Evolutionary conservation across 2,888 invertebrate species (phyloP).

Genomic region (Anarsia innoxiella): DNA sequence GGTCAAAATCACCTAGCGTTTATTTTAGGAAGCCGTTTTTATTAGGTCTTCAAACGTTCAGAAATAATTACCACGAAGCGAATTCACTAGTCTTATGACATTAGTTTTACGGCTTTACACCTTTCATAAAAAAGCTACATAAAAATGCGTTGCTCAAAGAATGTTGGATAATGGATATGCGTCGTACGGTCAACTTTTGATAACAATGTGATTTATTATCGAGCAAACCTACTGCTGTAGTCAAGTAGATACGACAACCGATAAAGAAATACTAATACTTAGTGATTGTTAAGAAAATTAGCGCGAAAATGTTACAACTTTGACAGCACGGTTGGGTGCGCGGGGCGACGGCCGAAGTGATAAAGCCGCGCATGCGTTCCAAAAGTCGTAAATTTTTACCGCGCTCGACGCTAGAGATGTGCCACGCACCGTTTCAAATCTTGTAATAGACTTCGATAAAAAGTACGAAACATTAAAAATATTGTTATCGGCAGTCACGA

Average conservation of each 20-base stretch:
- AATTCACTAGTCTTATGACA: slow-evolving; percentile 12
- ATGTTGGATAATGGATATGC: slow-evolving; percentile 19
- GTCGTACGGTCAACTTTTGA: background rate
- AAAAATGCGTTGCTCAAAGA: slow-evolving; percentile 17
- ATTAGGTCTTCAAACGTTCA: slow-evolving; percentile 22
- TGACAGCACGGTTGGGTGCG: slow-evolving; percentile 21
- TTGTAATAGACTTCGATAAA: slow-evolving; percentile 19
- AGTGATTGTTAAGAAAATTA: no score
- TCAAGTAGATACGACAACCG: slow-evolving; percentile 16
- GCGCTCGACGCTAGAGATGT: slow-evolving; percentile 32
- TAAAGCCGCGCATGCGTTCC: slow-evolving; percentile 33
- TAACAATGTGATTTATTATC: slow-evolving; percentile 28
- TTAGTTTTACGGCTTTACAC: background rate
- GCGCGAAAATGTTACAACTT: slow-evolving; percentile 48
- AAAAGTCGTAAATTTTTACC: slow-evolving; percentile 34
- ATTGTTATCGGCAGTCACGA: slow-evolving; percentile 20
- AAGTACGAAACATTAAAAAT: slow-evolving; percentile 10
- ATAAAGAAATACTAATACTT: no score
- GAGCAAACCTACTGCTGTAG: slow-evolving; percentile 20
- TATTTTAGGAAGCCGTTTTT: slow-evolving; percentile 33
- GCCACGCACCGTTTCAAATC: slow-evolving; percentile 23
- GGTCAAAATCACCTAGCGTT: slow-evolving; percentile 41
- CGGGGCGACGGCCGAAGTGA: slow-evolving; percentile 23
- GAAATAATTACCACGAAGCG: slow-evolving; percentile 18
- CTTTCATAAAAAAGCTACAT: slow-evolving; percentile 19